A percentile compares a stretch with the other conserved stretches of the same genome.
Evolutionary conservation across 2,888 invertebrate genomes (phyloP).

Genomic region (Drosophila anomelani): DNA sequence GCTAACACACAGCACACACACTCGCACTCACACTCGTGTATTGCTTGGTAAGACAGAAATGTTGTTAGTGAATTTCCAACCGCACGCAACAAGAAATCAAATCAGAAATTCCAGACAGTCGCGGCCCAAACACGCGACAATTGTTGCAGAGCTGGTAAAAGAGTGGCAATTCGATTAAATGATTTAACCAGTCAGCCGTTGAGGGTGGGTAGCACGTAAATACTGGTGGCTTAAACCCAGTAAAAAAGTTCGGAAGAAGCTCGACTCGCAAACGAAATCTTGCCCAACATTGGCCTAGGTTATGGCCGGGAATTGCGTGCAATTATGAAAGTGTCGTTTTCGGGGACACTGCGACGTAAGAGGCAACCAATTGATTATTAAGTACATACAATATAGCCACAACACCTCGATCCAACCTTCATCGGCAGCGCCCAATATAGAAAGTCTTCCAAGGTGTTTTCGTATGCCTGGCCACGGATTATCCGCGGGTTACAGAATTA

Average conservation of each 20-base stretch:
- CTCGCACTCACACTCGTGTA: not conserved
- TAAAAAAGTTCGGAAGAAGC: conserved; percentile 27
- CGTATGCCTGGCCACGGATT: conserved; percentile 55
- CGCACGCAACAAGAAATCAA: conserved; percentile 41
- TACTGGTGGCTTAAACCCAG: conserved; percentile 43
- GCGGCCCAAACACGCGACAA: conserved; percentile 42
- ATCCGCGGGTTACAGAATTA: conserved; percentile 57
- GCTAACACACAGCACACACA: conserved; percentile 20
- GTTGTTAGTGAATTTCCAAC: conserved; percentile 38
- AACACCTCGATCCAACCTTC: conserved; percentile 52
- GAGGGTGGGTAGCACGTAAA: conserved; percentile 20
- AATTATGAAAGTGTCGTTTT: conserved; percentile 66
- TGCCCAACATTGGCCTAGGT: conserved; percentile 67
- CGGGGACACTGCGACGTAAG: conserved; percentile 59
- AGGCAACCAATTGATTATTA: conserved; percentile 69
- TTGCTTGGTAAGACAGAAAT: conserved; percentile 26
- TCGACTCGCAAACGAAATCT: conserved; percentile 61
- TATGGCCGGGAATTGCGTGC: conserved; percentile 45
- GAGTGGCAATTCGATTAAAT: conserved; percentile 41
- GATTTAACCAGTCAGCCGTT: conserved; percentile 9
- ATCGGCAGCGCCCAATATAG: conserved; percentile 51
- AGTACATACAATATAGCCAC: conserved; percentile 41
- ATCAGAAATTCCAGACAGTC: conserved; percentile 56
- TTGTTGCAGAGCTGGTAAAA: conserved; percentile 44
- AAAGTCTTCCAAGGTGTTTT: conserved; percentile 66